Percentiles rank a stretch among this genome's conserved stretches.
Evolutionary conservation across 1,140 invertebrate species (phyloP).

Genomic region (Atta texana): DNA sequence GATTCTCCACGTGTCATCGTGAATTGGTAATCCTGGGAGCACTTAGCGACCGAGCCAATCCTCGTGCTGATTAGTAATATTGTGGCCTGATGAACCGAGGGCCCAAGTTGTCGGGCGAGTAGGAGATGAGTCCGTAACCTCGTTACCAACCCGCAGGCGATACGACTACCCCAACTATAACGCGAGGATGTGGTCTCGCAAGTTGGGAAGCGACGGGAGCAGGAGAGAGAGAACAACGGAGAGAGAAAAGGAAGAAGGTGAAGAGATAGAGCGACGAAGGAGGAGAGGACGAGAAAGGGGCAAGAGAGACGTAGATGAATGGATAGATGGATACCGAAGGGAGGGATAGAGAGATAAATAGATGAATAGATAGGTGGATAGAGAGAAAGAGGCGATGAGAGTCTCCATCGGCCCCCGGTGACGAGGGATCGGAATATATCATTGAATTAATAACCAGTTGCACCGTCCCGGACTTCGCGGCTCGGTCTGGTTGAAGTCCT

Average conservation of each 20-base stretch:
- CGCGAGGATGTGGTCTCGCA: conserved; percentile 70
- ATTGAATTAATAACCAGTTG: conserved; percentile 69
- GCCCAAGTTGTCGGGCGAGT: conserved; percentile 82
- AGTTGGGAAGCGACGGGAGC: conserved; percentile 49
- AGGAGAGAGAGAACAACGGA: neutral
- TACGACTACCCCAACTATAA: conserved; percentile 80
- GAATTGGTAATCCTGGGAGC: conserved; percentile 84
- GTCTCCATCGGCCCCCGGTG: conserved; percentile 49
- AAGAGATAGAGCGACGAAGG: neutral
- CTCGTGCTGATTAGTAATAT: conserved; percentile 86
- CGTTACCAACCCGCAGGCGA: conserved; percentile 82
- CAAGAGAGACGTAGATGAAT: conserved; percentile 41
- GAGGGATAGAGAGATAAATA: conserved; percentile 47
- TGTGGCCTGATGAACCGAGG: conserved; percentile 86
- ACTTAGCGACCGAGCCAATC: conserved; percentile 83
- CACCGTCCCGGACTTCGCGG: conserved; percentile 46
- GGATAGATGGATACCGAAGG: conserved; percentile 46
- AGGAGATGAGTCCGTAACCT: conserved; percentile 85
- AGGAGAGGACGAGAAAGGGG: neutral
- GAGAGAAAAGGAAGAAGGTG: conserved; percentile 28
- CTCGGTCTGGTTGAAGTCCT: conserved; percentile 53
- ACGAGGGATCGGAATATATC: conserved; percentile 61
- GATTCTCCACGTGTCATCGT: conserved; percentile 70
- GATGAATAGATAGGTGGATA: conserved; percentile 27
- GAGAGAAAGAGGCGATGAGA: conserved; percentile 40